Base-by-base conservation (phyloP, 2,113 vertebrate genomes). In the Hemichromis elongatus region DNA sequence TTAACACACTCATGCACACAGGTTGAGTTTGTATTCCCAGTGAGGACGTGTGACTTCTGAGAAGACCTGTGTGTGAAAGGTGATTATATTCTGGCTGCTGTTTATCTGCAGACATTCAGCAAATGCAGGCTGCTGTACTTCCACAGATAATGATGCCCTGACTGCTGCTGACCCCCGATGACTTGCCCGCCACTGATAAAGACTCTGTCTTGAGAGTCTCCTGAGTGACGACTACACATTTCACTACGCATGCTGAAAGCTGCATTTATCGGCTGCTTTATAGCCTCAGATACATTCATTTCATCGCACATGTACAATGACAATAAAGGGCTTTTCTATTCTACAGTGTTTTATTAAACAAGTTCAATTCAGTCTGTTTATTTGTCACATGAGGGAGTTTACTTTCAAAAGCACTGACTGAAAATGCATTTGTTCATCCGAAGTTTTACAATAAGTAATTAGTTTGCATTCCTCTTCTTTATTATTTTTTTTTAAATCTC, bases 31-130 rank as follows among this genome's bases (percentile, higher is more conserved):
- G 52, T 83, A 35, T 82, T 89, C 79, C 45, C 14, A 55, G 85
- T 21, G 82, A 85, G 45, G 56, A 81, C 68, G 5, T 6, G 63
- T 3, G 1, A 42, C 84, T 96, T 94, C 93, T 95, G 79, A 91
- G 94, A 95, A 96, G 91, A 87, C 81, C 92, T 94, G 90, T 93
- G 91, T 92, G 89, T 83, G 56, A 88, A 85, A 87, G 85, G 88
- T 95, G 95, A 96, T 96, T 95, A 95, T 91, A 73, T 77, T 89
- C 83, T 84, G 68, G 73, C 85, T 84, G 63, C 92, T 84, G 86
- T 94, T 95, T 96, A 96, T 96, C 96, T 91, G 89, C 9, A n/a
- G 55, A 79, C 57, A 42, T 5, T 59, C 21, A 82, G 77, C 63
- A 83, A 83, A 91, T 81, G n/a, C 80, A 66, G 85, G 37, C 93